These are phyloP conservation scores for Ceratina australensis DNA, from an alignment of 1,140 invertebrate genomes.

Conservation along the genomic window DNA sequence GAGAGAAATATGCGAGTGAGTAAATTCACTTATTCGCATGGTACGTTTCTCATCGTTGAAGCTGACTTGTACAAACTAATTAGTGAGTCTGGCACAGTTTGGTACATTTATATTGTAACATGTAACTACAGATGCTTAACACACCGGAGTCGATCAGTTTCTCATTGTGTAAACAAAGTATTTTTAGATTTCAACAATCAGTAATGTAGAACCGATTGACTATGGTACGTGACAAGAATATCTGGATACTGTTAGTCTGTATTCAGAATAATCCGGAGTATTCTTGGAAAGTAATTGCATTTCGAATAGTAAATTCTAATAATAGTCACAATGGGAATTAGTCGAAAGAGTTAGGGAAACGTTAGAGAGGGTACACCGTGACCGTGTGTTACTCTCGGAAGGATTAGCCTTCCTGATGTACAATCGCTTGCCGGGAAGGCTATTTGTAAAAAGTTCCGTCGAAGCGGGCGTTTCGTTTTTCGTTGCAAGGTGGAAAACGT, in stretches of 20 bases:
- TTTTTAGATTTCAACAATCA: background rate
- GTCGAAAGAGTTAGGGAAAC: slow-evolving; percentile 22
- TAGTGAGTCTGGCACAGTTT: slow-evolving; percentile 44
- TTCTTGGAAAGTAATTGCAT: background rate
- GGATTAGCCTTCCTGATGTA: slow-evolving; percentile 54
- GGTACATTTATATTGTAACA: slow-evolving; percentile 51
- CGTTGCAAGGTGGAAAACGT: slow-evolving; percentile 65
- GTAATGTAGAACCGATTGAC: too few species aligned
- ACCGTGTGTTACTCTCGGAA: background rate
- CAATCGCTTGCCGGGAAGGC: slow-evolving; percentile 24
- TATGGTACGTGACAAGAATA: too few species aligned
- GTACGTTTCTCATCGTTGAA: slow-evolving; percentile 9
- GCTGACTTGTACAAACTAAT: slow-evolving; percentile 71
- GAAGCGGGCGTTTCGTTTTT: slow-evolving; percentile 52
- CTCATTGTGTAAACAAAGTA: background rate
- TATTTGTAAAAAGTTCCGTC: slow-evolving; percentile 59
- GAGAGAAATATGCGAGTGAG: slow-evolving; percentile 3
- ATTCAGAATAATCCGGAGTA: too few species aligned
- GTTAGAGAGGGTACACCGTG: slow-evolving; percentile 1
- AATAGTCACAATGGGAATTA: slow-evolving; percentile 31
- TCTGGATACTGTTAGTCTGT: too few species aligned
- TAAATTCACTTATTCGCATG: background rate
- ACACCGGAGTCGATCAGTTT: background rate
- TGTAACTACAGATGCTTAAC: slow-evolving; percentile 3
- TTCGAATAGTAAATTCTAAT: slow-evolving; percentile 6